Conservation (phyloP, 1,140 invertebrate species). For the Ganaspis sp. region DNA sequence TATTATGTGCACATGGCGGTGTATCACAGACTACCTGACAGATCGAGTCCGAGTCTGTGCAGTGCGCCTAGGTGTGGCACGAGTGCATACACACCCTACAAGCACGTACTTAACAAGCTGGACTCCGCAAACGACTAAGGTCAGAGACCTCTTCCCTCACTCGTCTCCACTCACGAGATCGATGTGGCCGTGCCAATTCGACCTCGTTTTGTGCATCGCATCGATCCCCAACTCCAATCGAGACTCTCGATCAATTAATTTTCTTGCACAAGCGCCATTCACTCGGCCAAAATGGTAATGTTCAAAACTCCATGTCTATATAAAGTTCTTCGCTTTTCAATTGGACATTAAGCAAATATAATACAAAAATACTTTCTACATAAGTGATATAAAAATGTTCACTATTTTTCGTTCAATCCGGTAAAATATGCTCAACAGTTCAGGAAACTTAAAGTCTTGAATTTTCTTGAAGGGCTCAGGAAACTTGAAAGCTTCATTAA, state of each 20-base stretch:
- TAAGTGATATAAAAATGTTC: no score
- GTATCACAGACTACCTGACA: conserved; percentile 72
- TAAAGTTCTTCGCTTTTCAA: no score
- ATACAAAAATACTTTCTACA: no score
- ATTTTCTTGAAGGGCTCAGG: no score
- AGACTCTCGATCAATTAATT: neutral
- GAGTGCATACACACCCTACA: conserved; percentile 56
- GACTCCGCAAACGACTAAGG: conserved; percentile 45
- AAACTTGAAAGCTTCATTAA: no score
- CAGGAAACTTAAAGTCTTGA: no score
- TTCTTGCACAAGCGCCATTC: neutral
- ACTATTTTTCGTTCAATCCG: no score
- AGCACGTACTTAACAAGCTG: conserved; percentile 62
- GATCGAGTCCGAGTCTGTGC: conserved; percentile 65
- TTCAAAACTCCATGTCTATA: no score
- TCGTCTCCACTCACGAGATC: neutral
- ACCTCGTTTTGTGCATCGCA: conserved; percentile 5
- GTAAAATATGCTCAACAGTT: no score
- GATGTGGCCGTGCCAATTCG: neutral
- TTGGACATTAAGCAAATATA: no score
- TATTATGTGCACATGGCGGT: conserved; percentile 64
- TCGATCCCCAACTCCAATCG: neutral
- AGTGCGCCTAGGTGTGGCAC: conserved; percentile 62
- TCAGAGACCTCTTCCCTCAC: conserved; percentile 48
- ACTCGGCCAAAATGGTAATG: no score